Evolutionary conservation across 2,888 invertebrate species (phyloP).

Genomic region (Beris morrisii): DNA sequence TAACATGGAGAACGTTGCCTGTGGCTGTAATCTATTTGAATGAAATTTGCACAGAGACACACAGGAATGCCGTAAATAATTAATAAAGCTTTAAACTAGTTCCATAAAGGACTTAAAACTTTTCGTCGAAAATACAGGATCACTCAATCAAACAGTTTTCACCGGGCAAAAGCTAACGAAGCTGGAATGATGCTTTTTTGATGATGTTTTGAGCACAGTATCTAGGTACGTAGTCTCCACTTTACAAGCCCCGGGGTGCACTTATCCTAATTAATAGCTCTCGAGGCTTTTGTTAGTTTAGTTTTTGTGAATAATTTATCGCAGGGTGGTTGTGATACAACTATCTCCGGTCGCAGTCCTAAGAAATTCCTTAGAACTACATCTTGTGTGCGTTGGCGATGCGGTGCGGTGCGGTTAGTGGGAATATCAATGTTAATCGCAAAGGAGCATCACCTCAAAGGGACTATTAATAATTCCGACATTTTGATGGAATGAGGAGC

Average conservation of each 20-base stretch:
- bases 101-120: slow-evolving; percentile 22
- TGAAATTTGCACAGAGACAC: no score
- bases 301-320: slow-evolving; percentile 31
- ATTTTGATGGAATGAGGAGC: background rate
- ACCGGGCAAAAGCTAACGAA: slow-evolving; percentile 16
- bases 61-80: slow-evolving; percentile 11
- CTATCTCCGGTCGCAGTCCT: slow-evolving; percentile 2
- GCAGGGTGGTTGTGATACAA: slow-evolving; percentile 14
- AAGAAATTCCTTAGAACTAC: slow-evolving; percentile 6
- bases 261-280: slow-evolving; percentile 32
- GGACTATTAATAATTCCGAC: slow-evolving; percentile 22
- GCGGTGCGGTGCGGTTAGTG: background rate
- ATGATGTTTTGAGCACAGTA: no score
- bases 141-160: slow-evolving; percentile 22
- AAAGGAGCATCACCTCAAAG: slow-evolving; percentile 23
- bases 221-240: background rate
- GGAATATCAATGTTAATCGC: background rate
- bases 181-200: slow-evolving; percentile 10
- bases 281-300: slow-evolving; percentile 23
- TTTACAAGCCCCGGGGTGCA: slow-evolving; percentile 21
- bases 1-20: no score
- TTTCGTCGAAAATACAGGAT: slow-evolving; percentile 12
- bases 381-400: background rate
- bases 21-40: no score
- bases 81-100: slow-evolving; percentile 30